These are phyloP conservation scores for Hirtodrosophila trivittata DNA, from an alignment of 2,888 invertebrate species.

Conservation along the genomic window DNA sequence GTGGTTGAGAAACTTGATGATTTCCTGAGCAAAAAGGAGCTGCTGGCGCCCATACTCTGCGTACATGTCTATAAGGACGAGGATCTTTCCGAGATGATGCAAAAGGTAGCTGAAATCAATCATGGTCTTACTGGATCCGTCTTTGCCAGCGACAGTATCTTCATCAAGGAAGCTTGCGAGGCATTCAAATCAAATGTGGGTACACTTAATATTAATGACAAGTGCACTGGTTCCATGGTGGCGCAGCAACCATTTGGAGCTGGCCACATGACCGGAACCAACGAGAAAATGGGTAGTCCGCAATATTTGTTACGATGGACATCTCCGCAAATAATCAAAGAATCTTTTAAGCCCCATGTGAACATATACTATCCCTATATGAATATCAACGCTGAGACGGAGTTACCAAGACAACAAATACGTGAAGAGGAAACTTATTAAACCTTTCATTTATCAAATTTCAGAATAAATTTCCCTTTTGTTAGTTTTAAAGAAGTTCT, in stretches of 20 bases:
- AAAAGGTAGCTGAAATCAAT: conserved; percentile 90
- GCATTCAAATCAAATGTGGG: conserved; percentile 94
- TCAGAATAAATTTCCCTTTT: background rate
- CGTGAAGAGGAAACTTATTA: background rate
- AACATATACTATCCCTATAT: conserved; percentile 87
- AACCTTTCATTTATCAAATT: background rate
- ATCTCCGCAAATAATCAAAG: conserved; percentile 96
- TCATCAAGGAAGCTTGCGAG: conserved; percentile 89
- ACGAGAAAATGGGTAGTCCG: conserved; percentile 99
- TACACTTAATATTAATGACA: conserved; percentile 99
- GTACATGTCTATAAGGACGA: conserved; percentile 94
- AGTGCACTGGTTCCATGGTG: conserved; percentile 98
- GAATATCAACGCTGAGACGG: conserved; percentile 27
- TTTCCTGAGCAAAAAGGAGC: conserved; percentile 94
- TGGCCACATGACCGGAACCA: conserved; percentile 96
- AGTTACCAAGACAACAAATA: background rate
- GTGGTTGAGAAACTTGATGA: conserved; percentile 92
- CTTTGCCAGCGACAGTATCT: conserved; percentile 91
- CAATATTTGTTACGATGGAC: conserved; percentile 95
- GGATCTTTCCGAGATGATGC: conserved; percentile 87
- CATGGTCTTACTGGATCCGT: conserved; percentile 96
- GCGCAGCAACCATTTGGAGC: conserved; percentile 99
- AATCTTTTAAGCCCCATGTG: conserved; percentile 91
- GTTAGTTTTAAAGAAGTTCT: background rate
- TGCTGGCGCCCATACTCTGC: conserved; percentile 96